A percentile compares a stretch with the other conserved stretches of the same genome.
Conservation (phyloP, 2,888 invertebrate genomes). For the Drosophila demipolita region DNA sequence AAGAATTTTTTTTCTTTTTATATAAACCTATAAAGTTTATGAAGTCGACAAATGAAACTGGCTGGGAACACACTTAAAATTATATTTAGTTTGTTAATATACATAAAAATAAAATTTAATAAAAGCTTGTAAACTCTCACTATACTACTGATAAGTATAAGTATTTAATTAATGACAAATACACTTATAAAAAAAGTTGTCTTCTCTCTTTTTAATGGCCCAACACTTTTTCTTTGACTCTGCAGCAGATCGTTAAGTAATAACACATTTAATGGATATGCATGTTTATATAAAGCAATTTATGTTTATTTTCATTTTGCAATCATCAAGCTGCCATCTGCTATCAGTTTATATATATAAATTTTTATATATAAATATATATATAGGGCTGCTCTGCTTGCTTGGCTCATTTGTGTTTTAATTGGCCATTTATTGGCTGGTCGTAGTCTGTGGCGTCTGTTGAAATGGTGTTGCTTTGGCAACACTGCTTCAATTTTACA, state of each 20-base stretch:
- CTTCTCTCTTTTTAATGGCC: neutral
- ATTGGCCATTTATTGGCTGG: constrained; percentile 57
- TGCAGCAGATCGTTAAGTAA: neutral
- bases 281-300: neutral
- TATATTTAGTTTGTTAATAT: neutral
- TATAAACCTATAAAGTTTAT: neutral
- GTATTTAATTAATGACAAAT: neutral
- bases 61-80: neutral
- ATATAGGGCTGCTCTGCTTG: neutral
- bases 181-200: neutral
- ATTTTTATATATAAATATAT: neutral
- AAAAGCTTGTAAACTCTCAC: neutral
- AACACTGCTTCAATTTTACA: constrained; percentile 10
- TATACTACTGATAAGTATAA: neutral
- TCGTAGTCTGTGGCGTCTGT: constrained; percentile 20
- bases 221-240: neutral
- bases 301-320: neutral
- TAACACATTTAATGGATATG: neutral
- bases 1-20: neutral
- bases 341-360: neutral
- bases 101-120: too few species aligned
- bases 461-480: constrained; percentile 27
- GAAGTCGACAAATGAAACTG: too few species aligned
- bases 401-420: constrained; percentile 58
- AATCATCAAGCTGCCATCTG: constrained; percentile 15